phyloP scores from a whole-genome alignment of 2,888 invertebrate species.

The Napeogenes inachia region DNA sequence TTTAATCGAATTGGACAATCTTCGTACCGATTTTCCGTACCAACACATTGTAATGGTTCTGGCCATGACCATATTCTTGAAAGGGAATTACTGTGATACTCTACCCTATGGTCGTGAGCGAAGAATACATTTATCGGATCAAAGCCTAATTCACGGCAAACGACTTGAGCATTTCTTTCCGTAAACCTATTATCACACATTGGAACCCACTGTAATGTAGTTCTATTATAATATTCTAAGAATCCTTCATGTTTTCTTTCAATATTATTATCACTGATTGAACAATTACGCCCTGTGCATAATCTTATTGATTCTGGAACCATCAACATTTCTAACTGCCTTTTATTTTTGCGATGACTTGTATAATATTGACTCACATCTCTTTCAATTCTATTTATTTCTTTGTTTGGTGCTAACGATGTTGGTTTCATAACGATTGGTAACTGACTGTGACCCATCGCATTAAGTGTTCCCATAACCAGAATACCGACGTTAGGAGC shows the following conservation, averaged over 20 bases:
- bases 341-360: conserved; percentile 57
- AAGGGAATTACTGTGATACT: conserved; percentile 92
- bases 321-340: conserved; percentile 77
- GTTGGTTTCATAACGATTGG: conserved; percentile 88
- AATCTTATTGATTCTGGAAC: conserved; percentile 83
- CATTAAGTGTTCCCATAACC: conserved; percentile 92
- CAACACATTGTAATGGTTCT: conserved; percentile 91
- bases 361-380: conserved; percentile 55
- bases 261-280: conserved; percentile 72
- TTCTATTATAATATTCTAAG: conserved; percentile 95
- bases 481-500: conserved; percentile 96
- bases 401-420: conserved; percentile 48
- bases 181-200: conserved; percentile 97
- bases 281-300: conserved; percentile 86
- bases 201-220: conserved; percentile 97
- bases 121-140: conserved; percentile 93
- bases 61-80: conserved; percentile 96
- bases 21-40: conserved; percentile 85
- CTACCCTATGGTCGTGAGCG: conserved; percentile 89
- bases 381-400: conserved; percentile 59
- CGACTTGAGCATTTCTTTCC: conserved; percentile 97
- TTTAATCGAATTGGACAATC: conserved; percentile 93
- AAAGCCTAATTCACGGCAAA: conserved; percentile 94
- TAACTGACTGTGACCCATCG: conserved; percentile 85
- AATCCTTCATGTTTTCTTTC: conserved; percentile 86